These are phyloP conservation scores for Dolichallabes microphthalmus DNA, from an alignment of 2,113 vertebrate species.

Conservation along the genomic window DNA sequence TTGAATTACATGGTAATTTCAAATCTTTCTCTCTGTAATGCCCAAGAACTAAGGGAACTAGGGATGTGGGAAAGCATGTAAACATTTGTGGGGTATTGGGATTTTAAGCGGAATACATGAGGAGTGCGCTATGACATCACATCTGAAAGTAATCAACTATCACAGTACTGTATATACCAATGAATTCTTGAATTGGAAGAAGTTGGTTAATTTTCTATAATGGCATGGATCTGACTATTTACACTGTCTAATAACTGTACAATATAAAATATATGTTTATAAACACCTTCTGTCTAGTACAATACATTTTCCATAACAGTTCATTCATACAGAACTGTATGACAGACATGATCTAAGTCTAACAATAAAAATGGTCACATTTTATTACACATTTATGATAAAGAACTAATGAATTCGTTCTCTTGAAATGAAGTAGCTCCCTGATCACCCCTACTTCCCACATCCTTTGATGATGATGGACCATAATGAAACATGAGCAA, in stretches of 20 bases:
- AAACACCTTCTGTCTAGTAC: neutral
- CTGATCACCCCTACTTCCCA: neutral
- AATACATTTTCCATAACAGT: neutral
- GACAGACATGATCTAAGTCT: neutral
- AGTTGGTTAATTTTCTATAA: neutral
- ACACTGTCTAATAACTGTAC: neutral
- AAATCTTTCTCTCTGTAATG: slow-evolving; percentile 16
- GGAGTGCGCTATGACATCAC: neutral
- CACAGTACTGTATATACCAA: neutral
- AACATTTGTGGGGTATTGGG: neutral
- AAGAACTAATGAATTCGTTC: neutral
- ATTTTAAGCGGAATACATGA: neutral
- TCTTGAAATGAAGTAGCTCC: neutral
- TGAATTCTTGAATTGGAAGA: neutral
- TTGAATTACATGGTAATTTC: slow-evolving; percentile 35
- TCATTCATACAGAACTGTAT: neutral
- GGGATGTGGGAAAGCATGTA: neutral
- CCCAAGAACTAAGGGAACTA: neutral
- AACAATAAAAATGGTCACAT: neutral
- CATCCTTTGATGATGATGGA: neutral
- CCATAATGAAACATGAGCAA: neutral
- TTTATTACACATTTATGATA: neutral
- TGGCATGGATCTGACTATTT: neutral
- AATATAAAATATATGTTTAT: neutral
- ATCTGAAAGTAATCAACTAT: neutral